A percentile compares a stretch with the other conserved stretches of the same genome.
phyloP scores from a whole-genome alignment of 1,140 invertebrate species.

The Bombus consobrinus region DNA sequence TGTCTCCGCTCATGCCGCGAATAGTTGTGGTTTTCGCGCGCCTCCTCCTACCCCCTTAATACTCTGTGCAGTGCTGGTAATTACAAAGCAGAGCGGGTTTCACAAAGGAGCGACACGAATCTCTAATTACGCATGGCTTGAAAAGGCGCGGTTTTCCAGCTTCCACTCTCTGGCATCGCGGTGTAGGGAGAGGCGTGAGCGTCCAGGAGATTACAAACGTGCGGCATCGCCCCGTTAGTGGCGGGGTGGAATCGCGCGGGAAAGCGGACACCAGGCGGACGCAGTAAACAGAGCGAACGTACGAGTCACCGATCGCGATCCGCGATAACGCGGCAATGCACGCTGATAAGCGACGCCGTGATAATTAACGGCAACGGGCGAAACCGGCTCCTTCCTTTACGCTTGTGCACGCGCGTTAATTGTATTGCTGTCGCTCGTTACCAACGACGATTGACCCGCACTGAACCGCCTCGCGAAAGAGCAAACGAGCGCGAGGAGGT shows the following conservation, averaged over 20 bases:
- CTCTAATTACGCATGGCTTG: conserved; percentile 31
- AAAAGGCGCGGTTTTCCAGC: conserved; percentile 23
- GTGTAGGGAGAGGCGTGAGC: not conserved
- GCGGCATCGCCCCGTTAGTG: not conserved
- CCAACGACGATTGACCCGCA: conserved; percentile 54
- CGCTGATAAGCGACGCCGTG: conserved; percentile 48
- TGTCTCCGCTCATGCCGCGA: not conserved
- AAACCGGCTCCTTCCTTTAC: conserved; percentile 54
- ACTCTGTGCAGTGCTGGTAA: not conserved
- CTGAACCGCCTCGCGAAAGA: not conserved
- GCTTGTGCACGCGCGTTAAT: conserved; percentile 27
- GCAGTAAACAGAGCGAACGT: conserved; percentile 27
- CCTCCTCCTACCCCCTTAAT: not conserved
- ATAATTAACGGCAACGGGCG: conserved; percentile 58
- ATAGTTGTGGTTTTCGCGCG: conserved; percentile 13
- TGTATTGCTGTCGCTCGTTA: conserved; percentile 48
- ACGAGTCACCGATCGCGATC: conserved; percentile 32
- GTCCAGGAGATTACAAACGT: not conserved
- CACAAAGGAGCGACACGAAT: conserved; percentile 24
- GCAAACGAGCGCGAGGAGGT: conserved; percentile 53
- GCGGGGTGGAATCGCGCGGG: conserved; percentile 8
- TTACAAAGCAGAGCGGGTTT: conserved; percentile 30
- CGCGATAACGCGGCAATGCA: conserved; percentile 54
- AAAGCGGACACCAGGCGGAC: conserved; percentile 7
- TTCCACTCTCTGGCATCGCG: not conserved